Percentiles rank a stretch among this genome's conserved stretches.
Conservation (phyloP, 2,888 invertebrate species). For the Melanophora roralis region DNA sequence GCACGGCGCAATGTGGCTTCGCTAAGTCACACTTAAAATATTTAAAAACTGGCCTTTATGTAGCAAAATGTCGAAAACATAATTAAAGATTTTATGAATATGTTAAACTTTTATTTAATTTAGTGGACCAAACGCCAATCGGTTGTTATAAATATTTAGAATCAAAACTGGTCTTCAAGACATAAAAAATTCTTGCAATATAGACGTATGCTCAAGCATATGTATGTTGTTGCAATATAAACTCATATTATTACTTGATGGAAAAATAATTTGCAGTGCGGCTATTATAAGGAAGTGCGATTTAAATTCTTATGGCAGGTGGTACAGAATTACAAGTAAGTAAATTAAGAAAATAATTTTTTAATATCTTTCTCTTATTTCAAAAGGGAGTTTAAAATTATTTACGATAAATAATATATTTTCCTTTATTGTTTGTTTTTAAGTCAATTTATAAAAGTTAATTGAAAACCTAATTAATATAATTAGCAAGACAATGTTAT, state of each 20-base stretch:
- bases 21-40: constrained; percentile 11
- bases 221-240: constrained; percentile 22
- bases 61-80: not conserved
- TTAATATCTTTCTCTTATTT: too few species aligned
- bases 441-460: too few species aligned
- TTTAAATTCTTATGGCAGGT: constrained; percentile 15
- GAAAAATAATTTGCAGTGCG: constrained; percentile 28
- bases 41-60: constrained; percentile 10
- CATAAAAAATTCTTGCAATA: not conserved
- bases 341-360: too few species aligned
- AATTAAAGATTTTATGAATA: constrained; percentile 5
- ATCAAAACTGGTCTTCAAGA: constrained; percentile 17
- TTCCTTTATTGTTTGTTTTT: too few species aligned
- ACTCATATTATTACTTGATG: constrained; percentile 24
- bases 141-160: not conserved
- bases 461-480: too few species aligned
- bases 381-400: too few species aligned
- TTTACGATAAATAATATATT: too few species aligned
- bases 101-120: not conserved
- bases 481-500: too few species aligned
- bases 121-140: not conserved
- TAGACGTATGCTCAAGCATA: too few species aligned
- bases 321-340: not conserved
- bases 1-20: constrained; percentile 4
- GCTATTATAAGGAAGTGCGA: not conserved